Percentiles rank a stretch among this genome's conserved stretches.
Conservation (phyloP, 2,113 vertebrate species). For the Eudyptes chrysolophus region DNA sequence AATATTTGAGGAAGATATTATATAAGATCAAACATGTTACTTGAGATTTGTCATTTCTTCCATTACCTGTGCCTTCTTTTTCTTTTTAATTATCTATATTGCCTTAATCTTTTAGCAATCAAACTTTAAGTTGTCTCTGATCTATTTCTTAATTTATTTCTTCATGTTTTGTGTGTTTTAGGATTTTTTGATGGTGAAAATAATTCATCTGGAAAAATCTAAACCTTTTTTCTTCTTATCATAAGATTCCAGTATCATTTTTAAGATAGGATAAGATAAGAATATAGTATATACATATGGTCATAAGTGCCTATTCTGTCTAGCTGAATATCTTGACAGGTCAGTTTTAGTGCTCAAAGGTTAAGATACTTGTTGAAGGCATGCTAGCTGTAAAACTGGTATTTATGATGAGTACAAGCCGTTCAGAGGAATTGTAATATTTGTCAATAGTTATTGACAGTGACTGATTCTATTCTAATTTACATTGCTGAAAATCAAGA, state of each 20-base stretch:
- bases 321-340: background rate
- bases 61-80: background rate
- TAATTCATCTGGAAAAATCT: background rate
- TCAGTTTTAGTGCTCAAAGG: background rate
- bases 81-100: background rate
- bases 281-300: background rate
- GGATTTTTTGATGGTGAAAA: background rate
- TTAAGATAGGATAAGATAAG: background rate
- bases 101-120: background rate
- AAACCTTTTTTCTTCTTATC: background rate
- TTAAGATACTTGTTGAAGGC: background rate
- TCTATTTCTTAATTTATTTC: background rate
- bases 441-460: background rate
- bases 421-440: background rate
- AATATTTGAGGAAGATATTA: background rate
- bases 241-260: background rate
- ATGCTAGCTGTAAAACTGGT: background rate
- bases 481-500: background rate
- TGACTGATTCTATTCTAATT: background rate
- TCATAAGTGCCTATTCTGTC: background rate
- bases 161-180: background rate
- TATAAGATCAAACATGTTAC: background rate
- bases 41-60: background rate
- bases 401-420: background rate
- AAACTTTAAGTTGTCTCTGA: background rate